These are phyloP conservation scores for Lanistes nyassanus DNA, from an alignment of 1,140 invertebrate genomes.

Conservation along the genomic window DNA sequence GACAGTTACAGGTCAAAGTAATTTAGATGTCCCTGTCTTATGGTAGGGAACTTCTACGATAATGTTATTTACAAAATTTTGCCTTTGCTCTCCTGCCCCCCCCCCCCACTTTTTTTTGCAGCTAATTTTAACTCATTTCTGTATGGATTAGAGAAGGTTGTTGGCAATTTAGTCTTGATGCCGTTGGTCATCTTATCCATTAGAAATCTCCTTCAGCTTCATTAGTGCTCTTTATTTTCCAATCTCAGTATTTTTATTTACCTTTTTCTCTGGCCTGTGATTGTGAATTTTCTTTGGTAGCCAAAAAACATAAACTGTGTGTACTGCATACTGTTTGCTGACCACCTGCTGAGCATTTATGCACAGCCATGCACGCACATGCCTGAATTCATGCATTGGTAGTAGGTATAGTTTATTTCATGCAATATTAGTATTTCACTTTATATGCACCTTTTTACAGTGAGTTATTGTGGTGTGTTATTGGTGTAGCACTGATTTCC, in stretches of 20 bases:
- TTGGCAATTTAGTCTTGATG: background rate
- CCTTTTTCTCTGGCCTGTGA: background rate
- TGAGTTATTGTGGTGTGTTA: no score
- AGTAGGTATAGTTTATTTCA: no score
- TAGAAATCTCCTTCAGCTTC: background rate
- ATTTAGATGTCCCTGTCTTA: background rate
- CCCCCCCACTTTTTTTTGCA: background rate
- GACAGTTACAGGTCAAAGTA: background rate
- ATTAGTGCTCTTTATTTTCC: background rate
- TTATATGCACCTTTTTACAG: no score
- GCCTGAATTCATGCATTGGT: no score
- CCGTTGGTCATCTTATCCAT: background rate
- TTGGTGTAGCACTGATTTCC: no score
- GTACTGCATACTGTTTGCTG: background rate
- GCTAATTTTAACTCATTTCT: background rate
- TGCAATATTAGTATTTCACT: no score
- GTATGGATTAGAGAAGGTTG: background rate
- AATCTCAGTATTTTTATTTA: background rate
- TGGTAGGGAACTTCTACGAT: no score
- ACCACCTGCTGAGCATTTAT: background rate
- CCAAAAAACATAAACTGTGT: background rate
- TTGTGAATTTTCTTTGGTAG: background rate
- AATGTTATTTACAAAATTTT: no score
- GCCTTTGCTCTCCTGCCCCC: background rate
- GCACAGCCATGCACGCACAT: background rate